Evolutionary conservation across 2,113 vertebrate genomes (phyloP).

Genomic region (Pampusana beccarii): DNA sequence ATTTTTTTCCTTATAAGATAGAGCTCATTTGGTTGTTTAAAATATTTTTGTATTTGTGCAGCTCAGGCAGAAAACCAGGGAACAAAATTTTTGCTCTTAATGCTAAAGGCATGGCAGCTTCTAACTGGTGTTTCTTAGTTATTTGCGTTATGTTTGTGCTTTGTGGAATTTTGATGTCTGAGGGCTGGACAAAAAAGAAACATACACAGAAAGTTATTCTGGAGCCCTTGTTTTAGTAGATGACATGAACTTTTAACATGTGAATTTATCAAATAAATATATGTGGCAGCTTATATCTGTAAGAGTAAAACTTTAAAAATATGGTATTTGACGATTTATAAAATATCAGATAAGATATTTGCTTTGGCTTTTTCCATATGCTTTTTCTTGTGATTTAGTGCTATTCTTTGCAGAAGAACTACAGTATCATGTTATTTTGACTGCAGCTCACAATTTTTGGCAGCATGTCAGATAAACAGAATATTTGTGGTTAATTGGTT

Average conservation of each 20-base stretch:
- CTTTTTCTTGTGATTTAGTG: constrained; percentile 53
- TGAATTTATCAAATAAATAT: constrained; percentile 65
- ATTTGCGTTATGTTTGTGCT: background rate
- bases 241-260: constrained; percentile 41
- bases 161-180: background rate
- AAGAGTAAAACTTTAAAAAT: constrained; percentile 2
- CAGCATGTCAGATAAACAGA: constrained; percentile 75
- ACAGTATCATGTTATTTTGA: constrained; percentile 63
- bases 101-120: background rate
- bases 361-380: constrained; percentile 52
- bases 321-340: constrained; percentile 54
- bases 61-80: background rate
- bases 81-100: background rate
- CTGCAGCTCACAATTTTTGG: constrained; percentile 68
- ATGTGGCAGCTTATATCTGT: constrained; percentile 28
- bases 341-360: constrained; percentile 69
- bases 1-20: background rate
- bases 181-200: background rate
- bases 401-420: constrained; percentile 50
- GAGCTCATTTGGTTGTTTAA: background rate
- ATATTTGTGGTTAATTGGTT: constrained; percentile 79
- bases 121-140: background rate
- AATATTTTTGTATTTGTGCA: background rate
- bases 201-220: background rate
- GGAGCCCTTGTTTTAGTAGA: constrained; percentile 24